A percentile compares a stretch with the other conserved stretches of the same genome.
Evolutionary conservation across 2,888 invertebrate genomes (phyloP).

Genomic region (Hipparchia semele): DNA sequence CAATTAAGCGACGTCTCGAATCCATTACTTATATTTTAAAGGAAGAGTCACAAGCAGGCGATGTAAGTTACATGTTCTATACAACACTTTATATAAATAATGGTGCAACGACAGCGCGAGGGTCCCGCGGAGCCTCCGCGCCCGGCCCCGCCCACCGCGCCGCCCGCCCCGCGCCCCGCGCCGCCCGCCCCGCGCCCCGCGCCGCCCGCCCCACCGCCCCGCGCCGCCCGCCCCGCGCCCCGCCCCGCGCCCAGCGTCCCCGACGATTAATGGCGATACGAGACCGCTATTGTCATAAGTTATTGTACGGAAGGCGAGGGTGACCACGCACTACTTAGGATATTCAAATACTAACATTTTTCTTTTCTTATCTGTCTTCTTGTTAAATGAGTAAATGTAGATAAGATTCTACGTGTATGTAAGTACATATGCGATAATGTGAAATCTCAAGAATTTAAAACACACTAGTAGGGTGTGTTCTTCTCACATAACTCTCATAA

Average conservation of each 20-base stretch:
- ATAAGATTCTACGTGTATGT: background rate
- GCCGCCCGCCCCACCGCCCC: slow-evolving; percentile 11
- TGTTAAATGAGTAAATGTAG: background rate
- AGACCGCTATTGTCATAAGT: slow-evolving; percentile 33
- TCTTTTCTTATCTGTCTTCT: background rate
- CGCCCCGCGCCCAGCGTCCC: slow-evolving; percentile 30
- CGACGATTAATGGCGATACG: slow-evolving; percentile 36
- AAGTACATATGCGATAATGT: background rate
- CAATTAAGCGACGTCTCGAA: slow-evolving; percentile 2
- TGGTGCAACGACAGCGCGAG: background rate
- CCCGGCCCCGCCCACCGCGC: background rate
- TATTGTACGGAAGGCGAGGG: slow-evolving; percentile 25
- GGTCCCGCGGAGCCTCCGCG: slow-evolving; percentile 7
- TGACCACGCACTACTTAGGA: slow-evolving; percentile 22
- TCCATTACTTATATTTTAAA: background rate
- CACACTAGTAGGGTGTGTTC: background rate
- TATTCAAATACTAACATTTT: slow-evolving; percentile 11
- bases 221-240: background rate
- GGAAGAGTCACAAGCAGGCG: background rate
- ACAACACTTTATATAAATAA: background rate
- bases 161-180: background rate
- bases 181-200: background rate
- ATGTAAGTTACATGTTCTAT: background rate
- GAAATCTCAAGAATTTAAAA: background rate
- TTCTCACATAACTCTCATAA: no score